These are phyloP conservation scores for Peribatodes rhomboidaria DNA, from an alignment of 2,888 invertebrate species.

Conservation along the genomic window DNA sequence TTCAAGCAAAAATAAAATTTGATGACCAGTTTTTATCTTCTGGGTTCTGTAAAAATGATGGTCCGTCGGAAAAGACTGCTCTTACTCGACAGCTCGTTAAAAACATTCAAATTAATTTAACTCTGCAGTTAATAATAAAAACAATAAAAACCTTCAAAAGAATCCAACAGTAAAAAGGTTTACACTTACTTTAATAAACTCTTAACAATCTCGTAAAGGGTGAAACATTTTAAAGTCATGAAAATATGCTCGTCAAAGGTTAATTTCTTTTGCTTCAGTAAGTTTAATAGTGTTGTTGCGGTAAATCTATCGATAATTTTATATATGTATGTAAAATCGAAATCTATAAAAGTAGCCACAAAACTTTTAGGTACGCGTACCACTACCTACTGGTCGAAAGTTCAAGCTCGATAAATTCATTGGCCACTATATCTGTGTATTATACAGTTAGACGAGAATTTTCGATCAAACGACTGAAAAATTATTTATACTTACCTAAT, in stretches of 20 bases:
- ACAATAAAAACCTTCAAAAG: neutral
- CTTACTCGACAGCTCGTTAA: neutral
- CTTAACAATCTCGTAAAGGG: constrained; percentile 8
- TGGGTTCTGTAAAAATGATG: too few species aligned
- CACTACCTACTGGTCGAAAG: too few species aligned
- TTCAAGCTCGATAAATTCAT: neutral
- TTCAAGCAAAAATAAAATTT: too few species aligned
- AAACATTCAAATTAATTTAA: neutral
- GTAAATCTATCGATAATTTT: neutral
- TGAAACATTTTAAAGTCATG: constrained; percentile 15
- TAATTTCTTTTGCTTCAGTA: constrained; percentile 11
- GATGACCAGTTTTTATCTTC: too few species aligned
- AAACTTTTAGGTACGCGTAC: too few species aligned
- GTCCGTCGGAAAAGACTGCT: too few species aligned
- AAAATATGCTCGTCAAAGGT: constrained; percentile 21
- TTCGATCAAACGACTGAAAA: too few species aligned
- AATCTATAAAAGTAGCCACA: too few species aligned
- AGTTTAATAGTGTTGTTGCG: constrained; percentile 1
- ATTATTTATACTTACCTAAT: too few species aligned
- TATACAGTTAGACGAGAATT: too few species aligned
- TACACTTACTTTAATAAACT: neutral
- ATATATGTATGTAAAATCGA: too few species aligned
- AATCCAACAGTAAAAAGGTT: constrained; percentile 3
- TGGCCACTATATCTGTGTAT: too few species aligned
- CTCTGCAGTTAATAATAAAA: neutral